phyloP scores from a whole-genome alignment of 2,113 vertebrate genomes.

The Tragelaphus scriptus region DNA sequence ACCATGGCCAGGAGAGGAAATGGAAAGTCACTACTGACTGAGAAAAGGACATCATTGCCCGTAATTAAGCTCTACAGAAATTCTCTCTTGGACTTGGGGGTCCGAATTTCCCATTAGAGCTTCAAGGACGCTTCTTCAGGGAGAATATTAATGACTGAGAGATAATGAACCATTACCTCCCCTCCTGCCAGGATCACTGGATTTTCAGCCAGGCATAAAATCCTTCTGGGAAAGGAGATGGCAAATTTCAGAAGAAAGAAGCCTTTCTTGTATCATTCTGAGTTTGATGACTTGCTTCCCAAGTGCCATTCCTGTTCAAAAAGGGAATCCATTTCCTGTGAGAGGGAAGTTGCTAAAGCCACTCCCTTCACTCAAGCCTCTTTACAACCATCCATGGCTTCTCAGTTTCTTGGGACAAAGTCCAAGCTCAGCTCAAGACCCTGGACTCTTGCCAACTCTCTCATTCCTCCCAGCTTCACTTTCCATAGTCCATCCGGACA shows the following conservation, averaged over 20 bases:
- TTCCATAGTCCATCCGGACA: rapidly evolving
- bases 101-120: background rate
- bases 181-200: background rate
- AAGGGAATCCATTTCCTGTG: background rate
- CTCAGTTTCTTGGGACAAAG: background rate
- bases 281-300: background rate
- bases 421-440: background rate
- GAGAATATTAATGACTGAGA: background rate
- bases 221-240: background rate
- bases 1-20: background rate
- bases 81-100: background rate
- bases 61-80: rapidly evolving
- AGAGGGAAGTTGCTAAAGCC: background rate
- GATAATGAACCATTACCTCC: background rate
- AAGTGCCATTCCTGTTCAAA: background rate
- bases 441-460: background rate
- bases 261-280: rapidly evolving
- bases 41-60: background rate
- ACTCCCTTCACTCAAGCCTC: background rate
- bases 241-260: background rate
- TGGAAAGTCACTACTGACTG: rapidly evolving
- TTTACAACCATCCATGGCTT: background rate
- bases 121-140: background rate
- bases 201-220: background rate
- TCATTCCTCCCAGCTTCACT: background rate